A percentile compares a stretch with the other conserved stretches of the same genome.
phyloP scores from a whole-genome alignment of 2,113 vertebrate species.

The Dinomys branickii region DNA sequence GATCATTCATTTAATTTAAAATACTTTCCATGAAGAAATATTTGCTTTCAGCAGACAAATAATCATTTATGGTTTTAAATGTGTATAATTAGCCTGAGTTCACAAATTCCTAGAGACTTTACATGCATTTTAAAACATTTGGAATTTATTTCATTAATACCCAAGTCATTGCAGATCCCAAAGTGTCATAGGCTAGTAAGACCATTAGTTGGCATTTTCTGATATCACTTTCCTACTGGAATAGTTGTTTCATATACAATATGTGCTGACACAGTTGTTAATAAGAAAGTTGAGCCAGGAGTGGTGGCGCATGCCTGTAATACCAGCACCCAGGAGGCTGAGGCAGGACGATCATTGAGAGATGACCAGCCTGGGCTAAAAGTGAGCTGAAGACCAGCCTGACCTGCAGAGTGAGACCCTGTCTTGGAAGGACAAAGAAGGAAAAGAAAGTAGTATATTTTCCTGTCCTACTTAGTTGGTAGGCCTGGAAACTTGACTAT shows the following conservation, averaged over 20 bases:
- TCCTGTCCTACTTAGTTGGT: not conserved
- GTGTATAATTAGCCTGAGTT: not conserved
- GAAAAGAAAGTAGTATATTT: not conserved
- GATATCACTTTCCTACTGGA: not conserved
- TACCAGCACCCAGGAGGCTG: too few species aligned
- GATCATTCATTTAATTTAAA: not conserved
- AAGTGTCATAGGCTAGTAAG: not conserved
- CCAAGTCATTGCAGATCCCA: not conserved
- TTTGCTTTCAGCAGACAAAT: not conserved
- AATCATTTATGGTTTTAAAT: not conserved
- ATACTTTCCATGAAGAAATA: not conserved
- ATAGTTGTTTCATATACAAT: not conserved
- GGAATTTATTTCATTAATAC: not conserved
- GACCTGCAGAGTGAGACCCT: too few species aligned
- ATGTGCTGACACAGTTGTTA: constrained; percentile 33
- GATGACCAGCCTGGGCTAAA: too few species aligned
- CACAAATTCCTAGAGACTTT: not conserved
- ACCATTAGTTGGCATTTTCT: not conserved
- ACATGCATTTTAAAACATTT: constrained; percentile 6
- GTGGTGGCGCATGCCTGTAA: too few species aligned
- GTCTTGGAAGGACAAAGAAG: too few species aligned
- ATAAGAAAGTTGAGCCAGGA: not conserved
- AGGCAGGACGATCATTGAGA: too few species aligned
- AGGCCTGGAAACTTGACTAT: not conserved
- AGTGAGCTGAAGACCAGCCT: too few species aligned